phyloP scores from a whole-genome alignment of 1,140 invertebrate genomes.

The Yoshiicerus persimilis region DNA sequence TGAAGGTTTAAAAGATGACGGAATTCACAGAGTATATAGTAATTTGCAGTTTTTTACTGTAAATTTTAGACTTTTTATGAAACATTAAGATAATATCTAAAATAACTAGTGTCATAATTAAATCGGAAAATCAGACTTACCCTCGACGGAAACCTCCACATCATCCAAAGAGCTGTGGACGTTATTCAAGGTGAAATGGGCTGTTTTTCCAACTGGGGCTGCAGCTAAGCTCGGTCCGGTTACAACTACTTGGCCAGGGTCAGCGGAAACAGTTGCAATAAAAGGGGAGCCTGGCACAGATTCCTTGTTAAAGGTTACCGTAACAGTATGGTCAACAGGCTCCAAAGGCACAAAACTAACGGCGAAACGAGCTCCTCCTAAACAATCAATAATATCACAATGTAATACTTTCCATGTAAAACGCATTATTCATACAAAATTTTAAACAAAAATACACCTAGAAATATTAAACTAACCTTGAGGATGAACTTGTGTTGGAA shows the following conservation, averaged over 20 bases:
- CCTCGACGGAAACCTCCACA: conserved; percentile 91
- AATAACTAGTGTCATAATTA: not conserved
- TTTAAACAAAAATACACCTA: not conserved
- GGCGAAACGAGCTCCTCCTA: conserved; percentile 71
- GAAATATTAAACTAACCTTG: conserved; percentile 63
- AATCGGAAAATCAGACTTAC: conserved; percentile 60
- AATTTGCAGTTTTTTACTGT: not conserved
- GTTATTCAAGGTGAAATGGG: conserved; percentile 72
- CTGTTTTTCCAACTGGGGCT: conserved; percentile 70
- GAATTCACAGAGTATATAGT: not conserved
- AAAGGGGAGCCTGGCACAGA: conserved; percentile 72
- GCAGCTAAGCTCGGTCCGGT: conserved; percentile 69
- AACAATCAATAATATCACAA: not conserved
- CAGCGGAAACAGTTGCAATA: conserved; percentile 69
- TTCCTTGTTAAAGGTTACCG: conserved; percentile 95
- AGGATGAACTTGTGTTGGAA: conserved; percentile 96
- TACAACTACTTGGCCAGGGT: conserved; percentile 69
- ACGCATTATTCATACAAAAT: not conserved
- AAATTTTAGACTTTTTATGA: not conserved
- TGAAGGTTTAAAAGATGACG: not conserved
- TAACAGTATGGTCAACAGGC: conserved; percentile 89
- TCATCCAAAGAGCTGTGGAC: conserved; percentile 81
- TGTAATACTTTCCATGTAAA: not conserved
- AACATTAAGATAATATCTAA: not conserved
- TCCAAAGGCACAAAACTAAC: conserved; percentile 94